Evolutionary conservation across 2,797 vertebrate species (phyloP).

Genomic region (Acipenser oxyrinchus): DNA sequence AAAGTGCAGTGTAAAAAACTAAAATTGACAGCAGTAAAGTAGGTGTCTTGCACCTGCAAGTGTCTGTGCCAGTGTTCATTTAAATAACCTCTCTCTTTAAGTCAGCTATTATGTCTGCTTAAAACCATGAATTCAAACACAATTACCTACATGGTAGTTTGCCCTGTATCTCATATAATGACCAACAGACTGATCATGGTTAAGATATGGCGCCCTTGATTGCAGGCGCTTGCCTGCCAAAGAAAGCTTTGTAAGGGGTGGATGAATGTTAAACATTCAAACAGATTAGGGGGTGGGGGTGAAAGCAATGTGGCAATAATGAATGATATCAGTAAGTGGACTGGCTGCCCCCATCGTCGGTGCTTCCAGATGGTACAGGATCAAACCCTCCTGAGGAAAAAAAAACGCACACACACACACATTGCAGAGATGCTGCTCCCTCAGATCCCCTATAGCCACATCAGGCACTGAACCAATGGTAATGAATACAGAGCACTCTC

Average conservation of each 20-base stretch:
- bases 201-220: neutral
- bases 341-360: conserved; percentile 41
- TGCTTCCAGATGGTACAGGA: conserved; percentile 56
- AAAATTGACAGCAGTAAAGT: neutral
- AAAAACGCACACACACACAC: conserved; percentile 39
- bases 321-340: conserved; percentile 44
- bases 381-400: conserved; percentile 50
- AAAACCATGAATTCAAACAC: neutral
- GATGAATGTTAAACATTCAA: neutral
- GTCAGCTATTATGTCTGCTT: conserved; percentile 1
- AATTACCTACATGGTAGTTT: conserved; percentile 3
- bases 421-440: conserved; percentile 1
- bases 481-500: neutral
- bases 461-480: neutral
- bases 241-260: conserved; percentile 4
- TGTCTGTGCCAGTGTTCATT: conserved; percentile 9
- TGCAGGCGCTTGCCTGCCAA: neutral
- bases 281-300: conserved; percentile 21
- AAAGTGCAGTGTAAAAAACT: too few species aligned
- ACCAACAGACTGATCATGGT: conserved; percentile 2
- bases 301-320: conserved; percentile 33
- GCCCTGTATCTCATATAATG: neutral
- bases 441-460: neutral
- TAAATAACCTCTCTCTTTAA: neutral
- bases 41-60: neutral